These are phyloP conservation scores for Eulemur macaco DNA, from an alignment of 2,113 vertebrate species.

Conservation along the genomic window DNA sequence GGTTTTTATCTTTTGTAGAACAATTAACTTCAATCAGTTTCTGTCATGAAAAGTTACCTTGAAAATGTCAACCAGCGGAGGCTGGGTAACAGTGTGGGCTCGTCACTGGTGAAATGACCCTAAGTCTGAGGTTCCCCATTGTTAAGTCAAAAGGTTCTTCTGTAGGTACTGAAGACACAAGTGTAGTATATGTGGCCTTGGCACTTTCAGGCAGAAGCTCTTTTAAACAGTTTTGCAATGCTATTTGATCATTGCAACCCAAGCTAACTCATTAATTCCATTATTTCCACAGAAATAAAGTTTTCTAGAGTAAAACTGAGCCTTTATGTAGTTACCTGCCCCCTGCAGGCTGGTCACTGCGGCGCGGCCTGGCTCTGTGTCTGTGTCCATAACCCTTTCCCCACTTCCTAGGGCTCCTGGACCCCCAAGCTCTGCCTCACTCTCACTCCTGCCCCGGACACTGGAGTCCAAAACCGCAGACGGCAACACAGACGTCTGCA, in stretches of 20 bases:
- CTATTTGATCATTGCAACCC: neutral
- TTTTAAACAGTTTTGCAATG: neutral
- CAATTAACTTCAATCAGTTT: neutral
- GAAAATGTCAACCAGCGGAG: neutral
- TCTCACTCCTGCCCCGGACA: neutral
- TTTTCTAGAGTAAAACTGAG: neutral
- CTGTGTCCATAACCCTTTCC: neutral
- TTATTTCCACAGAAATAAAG: neutral
- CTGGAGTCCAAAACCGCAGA: neutral
- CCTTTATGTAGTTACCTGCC: neutral
- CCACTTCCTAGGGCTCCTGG: neutral
- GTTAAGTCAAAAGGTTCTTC: neutral
- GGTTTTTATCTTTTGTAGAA: neutral
- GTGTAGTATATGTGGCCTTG: too few species aligned
- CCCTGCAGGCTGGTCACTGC: neutral
- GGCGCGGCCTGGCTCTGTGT: neutral
- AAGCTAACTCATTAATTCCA: neutral
- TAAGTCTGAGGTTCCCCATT: neutral
- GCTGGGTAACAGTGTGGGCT: neutral
- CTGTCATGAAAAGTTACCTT: neutral
- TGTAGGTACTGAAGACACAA: neutral
- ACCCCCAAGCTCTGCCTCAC: neutral
- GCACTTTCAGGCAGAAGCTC: neutral
- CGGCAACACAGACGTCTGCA: neutral
- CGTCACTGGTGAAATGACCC: neutral